Evolutionary conservation across 2,888 invertebrate genomes (phyloP), one percentile per base, ranked within the genome.

Genomic region (Neoaliturus tenellus): DNA sequence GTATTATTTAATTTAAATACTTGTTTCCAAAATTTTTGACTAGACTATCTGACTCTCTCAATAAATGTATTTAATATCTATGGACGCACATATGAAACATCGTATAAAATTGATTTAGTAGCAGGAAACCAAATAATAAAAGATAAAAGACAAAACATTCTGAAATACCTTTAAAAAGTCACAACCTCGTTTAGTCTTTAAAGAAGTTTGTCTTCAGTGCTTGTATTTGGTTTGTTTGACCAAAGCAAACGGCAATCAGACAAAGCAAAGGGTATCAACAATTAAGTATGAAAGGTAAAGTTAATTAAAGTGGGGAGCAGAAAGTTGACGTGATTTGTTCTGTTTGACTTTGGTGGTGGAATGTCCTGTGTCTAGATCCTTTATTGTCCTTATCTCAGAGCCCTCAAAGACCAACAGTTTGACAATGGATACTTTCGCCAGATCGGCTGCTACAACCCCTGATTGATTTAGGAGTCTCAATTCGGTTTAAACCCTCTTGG

Each of bases 291-390:
- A 28, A 55, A 48, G 55, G 35, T 48, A 78, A 78, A 78, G 55
- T 48, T 78, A 78, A 78, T 51, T 78, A 55, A 78, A 78, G 35
- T 28, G 17, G 78, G 55, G 78, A 55, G 48, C 48, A 23, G 12
- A 62, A 62, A 41, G 44, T 48, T 78, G 78, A 78, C 55, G 78
- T 48, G 78, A 78, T 78, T 78, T 5, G 51, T 17, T 20, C 35
- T 78, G 78, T 78, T 78, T 78, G 78, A 78, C 78, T 78, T 78
- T 78, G 78, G 55, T 78, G 55, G 28, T 55, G 78, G 78, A 78
- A 78, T 78, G 48, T 71, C 51, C 51, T 51, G 51, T 2, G 51
- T 51, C 51, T 51, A 28, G 62, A 14, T 62, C 62, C 31, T 31
- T 62, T 62, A 62, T 62, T 28, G 62, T 62, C 62, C 62, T 62